phyloP scores from a whole-genome alignment of 2,888 invertebrate species.

The Epirrhoe tristata region DNA sequence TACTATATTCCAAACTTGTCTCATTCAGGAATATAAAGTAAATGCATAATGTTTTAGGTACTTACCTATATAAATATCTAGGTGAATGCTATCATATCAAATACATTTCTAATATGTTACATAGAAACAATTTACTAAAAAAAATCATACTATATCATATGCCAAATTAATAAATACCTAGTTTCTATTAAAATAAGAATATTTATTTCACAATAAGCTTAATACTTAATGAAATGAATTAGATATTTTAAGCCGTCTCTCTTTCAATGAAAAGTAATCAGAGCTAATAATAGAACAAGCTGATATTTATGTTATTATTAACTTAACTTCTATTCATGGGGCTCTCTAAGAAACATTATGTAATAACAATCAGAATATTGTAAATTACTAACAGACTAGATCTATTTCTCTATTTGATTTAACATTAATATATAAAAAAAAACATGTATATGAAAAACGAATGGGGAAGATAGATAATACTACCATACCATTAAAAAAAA shows the following conservation, averaged over 20 bases:
- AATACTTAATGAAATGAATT: not conserved
- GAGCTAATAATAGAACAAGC: not conserved
- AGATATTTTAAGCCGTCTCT: not conserved
- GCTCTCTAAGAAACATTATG: slow-evolving; percentile 14
- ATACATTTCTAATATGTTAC: not conserved
- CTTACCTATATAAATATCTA: not conserved
- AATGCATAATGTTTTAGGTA: not conserved
- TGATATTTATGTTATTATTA: not conserved
- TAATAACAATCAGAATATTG: slow-evolving; percentile 27
- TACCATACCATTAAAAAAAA: not conserved
- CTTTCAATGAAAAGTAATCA: not conserved
- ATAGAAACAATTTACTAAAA: not conserved
- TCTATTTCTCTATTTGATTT: slow-evolving; percentile 21
- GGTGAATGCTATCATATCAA: not conserved
- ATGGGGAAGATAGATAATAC: not conserved
- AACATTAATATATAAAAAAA: slow-evolving; percentile 23
- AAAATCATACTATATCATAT: too few relatives aligned
- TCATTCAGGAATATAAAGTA: not conserved
- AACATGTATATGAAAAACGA: slow-evolving; percentile 7
- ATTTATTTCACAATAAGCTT: not conserved
- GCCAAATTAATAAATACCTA: not conserved
- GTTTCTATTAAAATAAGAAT: not conserved
- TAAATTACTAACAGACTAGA: slow-evolving; percentile 33
- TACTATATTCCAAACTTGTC: not conserved
- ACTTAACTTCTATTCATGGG: slow-evolving; percentile 7